Base-by-base conservation (phyloP, 2,888 invertebrate species). In the Metellina segmentata region DNA sequence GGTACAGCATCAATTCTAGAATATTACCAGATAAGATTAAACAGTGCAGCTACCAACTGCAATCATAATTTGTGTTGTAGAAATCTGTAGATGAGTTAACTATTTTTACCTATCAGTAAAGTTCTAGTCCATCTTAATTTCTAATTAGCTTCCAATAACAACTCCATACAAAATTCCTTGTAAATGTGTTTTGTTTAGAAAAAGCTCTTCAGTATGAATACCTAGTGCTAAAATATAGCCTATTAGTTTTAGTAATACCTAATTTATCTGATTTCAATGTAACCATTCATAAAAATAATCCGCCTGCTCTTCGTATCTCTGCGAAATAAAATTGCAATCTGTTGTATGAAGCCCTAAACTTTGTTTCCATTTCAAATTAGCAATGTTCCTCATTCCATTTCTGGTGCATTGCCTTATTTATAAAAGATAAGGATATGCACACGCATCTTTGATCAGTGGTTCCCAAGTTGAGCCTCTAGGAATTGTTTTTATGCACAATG, bases 151-250 rank as follows among this genome's bases (percentile, higher is more conserved):
- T 83, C 72, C 83, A 13, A 48, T 83, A 74, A 86, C 78, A 78
- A 78, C 49, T 85, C 74, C 74, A 53, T 78, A 86, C 70, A 77
- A 88, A 88, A 88, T 74, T 75, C 52, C 19, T 51, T 88, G 81
- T 81, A 75, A 81, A 88, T n/a, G 16, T 88, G 88, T 88, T 88
- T 88, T 88, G 88, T 81, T 74, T 72, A 70, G 61, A 53, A 88
- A 88, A 88, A 88, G 81, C 81, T 75, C 81, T 51, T 20, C 69
- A 79, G 52, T 53, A 79, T 81, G 74, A 75, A 85, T 48, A 85
- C 34, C 61, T 85, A 61, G 52, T 6, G 72, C 82, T 82, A 82
- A 74, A 75, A 20, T 13, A 20, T 85, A 75, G 61, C 61, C 9
- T 61, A 61, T 61, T 4, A 61, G 16, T 61, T 85, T 85, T 85